Evolutionary conservation across 2,888 invertebrate species (phyloP).

Genomic region (Eristalinus aeneus): DNA sequence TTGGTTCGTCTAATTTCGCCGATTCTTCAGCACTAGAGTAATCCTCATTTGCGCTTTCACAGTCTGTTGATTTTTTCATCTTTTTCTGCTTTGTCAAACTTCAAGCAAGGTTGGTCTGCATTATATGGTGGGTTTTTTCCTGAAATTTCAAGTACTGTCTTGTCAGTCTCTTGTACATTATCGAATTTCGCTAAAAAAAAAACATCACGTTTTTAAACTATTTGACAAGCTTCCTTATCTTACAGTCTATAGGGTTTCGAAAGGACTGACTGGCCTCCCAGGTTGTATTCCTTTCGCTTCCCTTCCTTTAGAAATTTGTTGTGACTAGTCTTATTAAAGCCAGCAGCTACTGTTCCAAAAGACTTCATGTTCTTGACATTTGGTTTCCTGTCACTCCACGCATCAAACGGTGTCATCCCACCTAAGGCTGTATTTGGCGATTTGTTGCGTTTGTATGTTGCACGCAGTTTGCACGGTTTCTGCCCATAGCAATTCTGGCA

Average conservation of each 20-base stretch:
- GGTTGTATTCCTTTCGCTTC: conserved; percentile 40
- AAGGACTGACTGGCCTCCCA: conserved; percentile 26
- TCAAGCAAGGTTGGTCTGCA: too few relatives aligned
- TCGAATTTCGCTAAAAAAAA: conserved; percentile 57
- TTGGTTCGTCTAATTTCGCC: not conserved
- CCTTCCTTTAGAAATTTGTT: conserved; percentile 40
- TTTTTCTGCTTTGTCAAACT: too few relatives aligned
- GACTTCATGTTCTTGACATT: conserved; percentile 28
- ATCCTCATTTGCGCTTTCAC: not conserved
- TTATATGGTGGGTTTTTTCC: too few relatives aligned
- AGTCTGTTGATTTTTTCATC: conserved; percentile 8
- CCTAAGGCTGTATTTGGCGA: conserved; percentile 25
- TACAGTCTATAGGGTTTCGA: conserved; percentile 35
- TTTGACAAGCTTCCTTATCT: conserved; percentile 3
- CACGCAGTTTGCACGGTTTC: conserved; percentile 47
- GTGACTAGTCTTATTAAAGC: conserved; percentile 14
- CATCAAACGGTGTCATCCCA: conserved; percentile 40
- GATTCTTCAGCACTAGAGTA: not conserved
- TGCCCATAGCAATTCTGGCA: conserved; percentile 47
- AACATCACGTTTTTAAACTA: conserved; percentile 20
- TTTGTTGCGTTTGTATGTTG: conserved; percentile 46
- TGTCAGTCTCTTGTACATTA: not conserved
- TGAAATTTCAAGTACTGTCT: not conserved
- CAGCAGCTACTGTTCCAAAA: conserved; percentile 40
- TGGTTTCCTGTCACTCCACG: conserved; percentile 38